These are phyloP conservation scores for Callionymus lyra DNA, from an alignment of 2,113 vertebrate species.

Conservation along the genomic window DNA sequence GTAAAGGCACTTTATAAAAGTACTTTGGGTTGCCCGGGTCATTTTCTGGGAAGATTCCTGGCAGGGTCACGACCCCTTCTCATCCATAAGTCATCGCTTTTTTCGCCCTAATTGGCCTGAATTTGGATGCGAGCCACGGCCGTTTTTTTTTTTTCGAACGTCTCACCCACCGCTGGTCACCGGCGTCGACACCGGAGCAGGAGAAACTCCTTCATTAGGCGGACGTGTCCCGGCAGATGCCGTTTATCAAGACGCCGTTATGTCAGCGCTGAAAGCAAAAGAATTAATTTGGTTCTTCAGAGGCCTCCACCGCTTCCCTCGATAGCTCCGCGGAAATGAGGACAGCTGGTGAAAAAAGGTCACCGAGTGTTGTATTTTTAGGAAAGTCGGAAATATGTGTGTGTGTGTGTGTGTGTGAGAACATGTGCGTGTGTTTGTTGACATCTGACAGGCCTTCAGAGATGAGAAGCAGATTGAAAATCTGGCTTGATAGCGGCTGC, in stretches of 20 bases:
- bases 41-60: not conserved
- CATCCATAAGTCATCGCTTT: conserved; percentile 14
- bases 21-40: too few relatives aligned
- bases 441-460: conserved; percentile 54
- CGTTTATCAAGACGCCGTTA: conserved; percentile 16
- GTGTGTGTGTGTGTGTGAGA: not conserved
- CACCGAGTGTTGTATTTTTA: conserved; percentile 62
- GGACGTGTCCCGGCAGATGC: not conserved
- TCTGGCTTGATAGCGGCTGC: conserved; percentile 7
- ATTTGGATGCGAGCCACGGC: conserved; percentile 4
- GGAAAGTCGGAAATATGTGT: conserved; percentile 43
- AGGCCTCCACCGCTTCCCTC: conserved; percentile 50
- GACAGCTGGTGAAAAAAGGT: conserved; percentile 70
- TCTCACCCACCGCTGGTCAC: too few relatives aligned
- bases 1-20: not conserved
- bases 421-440: conserved; percentile 38
- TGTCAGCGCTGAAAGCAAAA: conserved; percentile 48
- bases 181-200: too few relatives aligned
- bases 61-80: conserved; percentile 24
- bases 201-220: too few relatives aligned
- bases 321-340: conserved; percentile 64
- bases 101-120: conserved; percentile 21
- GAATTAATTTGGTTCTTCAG: conserved; percentile 52
- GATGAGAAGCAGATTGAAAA: conserved; percentile 46
- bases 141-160: not conserved